These are phyloP conservation scores for Danio choprae DNA, from an alignment of 2,797 vertebrate genomes.

Conservation along the genomic window DNA sequence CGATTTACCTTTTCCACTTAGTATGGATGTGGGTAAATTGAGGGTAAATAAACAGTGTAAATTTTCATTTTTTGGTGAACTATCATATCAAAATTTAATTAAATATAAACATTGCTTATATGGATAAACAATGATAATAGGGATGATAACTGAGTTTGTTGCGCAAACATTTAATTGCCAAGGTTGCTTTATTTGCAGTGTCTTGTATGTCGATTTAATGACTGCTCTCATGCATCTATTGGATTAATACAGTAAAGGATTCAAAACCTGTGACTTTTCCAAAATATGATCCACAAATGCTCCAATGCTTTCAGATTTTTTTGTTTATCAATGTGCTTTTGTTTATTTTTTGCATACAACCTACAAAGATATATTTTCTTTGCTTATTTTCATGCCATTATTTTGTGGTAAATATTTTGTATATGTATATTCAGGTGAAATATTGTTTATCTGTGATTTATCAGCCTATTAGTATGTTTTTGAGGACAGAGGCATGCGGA, in stretches of 20 bases:
- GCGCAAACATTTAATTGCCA: neutral
- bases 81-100: too few relatives aligned
- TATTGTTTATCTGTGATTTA: neutral
- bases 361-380: neutral
- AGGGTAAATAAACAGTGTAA: too few relatives aligned
- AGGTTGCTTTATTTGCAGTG: neutral
- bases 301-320: neutral
- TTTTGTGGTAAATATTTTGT: neutral
- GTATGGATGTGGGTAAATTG: too few relatives aligned
- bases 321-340: neutral
- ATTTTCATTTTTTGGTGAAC: too few relatives aligned
- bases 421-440: neutral
- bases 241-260: neutral
- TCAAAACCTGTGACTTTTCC: neutral
- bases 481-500: neutral
- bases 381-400: neutral
- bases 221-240: neutral
- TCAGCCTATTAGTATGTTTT: neutral
- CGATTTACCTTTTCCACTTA: too few relatives aligned
- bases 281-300: too few relatives aligned
- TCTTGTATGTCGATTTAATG: neutral
- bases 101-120: too few relatives aligned
- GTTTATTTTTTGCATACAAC: neutral
- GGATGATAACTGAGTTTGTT: too few relatives aligned
- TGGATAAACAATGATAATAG: too few relatives aligned